Conservation (phyloP, 2,888 invertebrate genomes). For the Andrena praecox region DNA sequence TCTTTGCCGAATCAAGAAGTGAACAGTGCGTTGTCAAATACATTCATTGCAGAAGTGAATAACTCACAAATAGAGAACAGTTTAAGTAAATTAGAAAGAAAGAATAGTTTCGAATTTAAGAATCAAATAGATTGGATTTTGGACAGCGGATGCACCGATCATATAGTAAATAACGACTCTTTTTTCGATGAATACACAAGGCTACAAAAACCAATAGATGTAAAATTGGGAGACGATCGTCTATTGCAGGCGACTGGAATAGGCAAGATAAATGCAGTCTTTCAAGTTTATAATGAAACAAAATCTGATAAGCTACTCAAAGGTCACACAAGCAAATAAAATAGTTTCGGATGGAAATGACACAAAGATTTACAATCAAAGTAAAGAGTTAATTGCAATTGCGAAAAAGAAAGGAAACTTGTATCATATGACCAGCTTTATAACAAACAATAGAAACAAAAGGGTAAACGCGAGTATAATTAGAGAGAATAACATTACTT, state of each 20-base stretch:
- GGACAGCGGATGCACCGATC: slow-evolving; percentile 13
- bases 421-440: slow-evolving; percentile 48
- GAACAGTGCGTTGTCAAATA: too few species aligned
- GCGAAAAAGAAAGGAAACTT: slow-evolving; percentile 31
- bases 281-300: slow-evolving; percentile 49
- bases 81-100: too few species aligned
- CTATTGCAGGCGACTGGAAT: slow-evolving; percentile 58
- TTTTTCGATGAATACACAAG: background rate
- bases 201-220: slow-evolving; percentile 48
- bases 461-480: too few species aligned
- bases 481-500: too few species aligned
- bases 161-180: background rate
- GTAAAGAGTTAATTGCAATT: slow-evolving; percentile 30
- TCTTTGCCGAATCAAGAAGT: background rate
- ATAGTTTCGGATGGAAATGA: slow-evolving; percentile 39
- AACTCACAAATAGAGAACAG: too few species aligned
- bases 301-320: slow-evolving; percentile 59
- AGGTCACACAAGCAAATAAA: slow-evolving; percentile 51
- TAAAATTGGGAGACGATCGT: slow-evolving; percentile 57
- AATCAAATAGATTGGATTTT: slow-evolving; percentile 18
- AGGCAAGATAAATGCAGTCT: slow-evolving; percentile 38
- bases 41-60: too few species aligned
- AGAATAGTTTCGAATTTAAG: background rate
- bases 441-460: background rate
- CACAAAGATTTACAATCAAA: slow-evolving; percentile 56